Percentiles rank a stretch among this genome's conserved stretches.
These are phyloP conservation scores for Scrobipalpa costella DNA, from an alignment of 2,888 invertebrate species.

Conservation along the genomic window DNA sequence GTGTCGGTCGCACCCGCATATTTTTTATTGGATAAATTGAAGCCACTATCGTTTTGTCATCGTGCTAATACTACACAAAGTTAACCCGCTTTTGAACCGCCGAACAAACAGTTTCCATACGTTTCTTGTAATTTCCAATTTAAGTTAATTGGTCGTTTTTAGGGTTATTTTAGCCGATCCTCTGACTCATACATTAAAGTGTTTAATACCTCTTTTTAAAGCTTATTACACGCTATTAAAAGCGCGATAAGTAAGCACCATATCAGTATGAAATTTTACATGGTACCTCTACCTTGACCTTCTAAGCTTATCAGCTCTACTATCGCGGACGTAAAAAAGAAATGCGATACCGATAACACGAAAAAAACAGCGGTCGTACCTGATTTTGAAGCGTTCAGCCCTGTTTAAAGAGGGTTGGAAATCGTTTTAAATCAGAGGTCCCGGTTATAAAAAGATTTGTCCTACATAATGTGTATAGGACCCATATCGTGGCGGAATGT, in stretches of 20 bases:
- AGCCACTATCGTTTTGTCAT: conserved; percentile 57
- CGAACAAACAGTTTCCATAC: conserved; percentile 1
- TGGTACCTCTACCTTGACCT: conserved; percentile 16
- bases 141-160: conserved; percentile 2
- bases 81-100: conserved; percentile 15
- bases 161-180: not conserved
- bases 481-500: conserved; percentile 65
- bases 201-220: not conserved
- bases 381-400: not conserved
- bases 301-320: not conserved
- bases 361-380: not conserved
- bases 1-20: conserved; percentile 68
- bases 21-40: conserved; percentile 75
- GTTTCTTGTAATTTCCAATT: conserved; percentile 5
- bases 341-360: conserved; percentile 9
- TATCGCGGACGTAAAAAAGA: conserved; percentile 9
- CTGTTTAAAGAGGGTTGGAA: conserved; percentile 1
- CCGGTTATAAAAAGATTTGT: conserved; percentile 50
- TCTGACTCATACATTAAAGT: not conserved
- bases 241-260: not conserved
- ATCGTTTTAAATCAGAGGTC: conserved; percentile 1
- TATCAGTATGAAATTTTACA: conserved; percentile 2
- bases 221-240: conserved; percentile 6
- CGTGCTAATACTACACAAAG: conserved; percentile 29
- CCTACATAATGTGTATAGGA: conserved; percentile 54